These are phyloP conservation scores for Lepisosteus oculatus DNA, from an alignment of 2,113 vertebrate species.

Conservation along the genomic window DNA sequence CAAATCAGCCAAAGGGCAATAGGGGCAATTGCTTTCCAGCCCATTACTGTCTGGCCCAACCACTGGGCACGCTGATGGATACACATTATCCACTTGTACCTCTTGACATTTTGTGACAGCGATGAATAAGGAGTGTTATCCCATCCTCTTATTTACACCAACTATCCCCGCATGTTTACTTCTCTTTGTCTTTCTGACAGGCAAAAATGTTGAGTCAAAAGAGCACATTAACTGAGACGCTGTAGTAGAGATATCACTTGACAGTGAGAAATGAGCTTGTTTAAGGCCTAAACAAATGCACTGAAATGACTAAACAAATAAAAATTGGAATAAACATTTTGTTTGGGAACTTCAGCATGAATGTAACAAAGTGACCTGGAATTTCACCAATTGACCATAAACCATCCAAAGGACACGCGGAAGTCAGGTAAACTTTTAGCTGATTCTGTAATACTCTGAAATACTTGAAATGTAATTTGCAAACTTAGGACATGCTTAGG, in stretches of 20 bases:
- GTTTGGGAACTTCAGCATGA: background rate
- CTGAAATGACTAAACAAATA: background rate
- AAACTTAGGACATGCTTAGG: too few relatives aligned
- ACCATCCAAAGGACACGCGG: too few relatives aligned
- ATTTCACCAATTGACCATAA: too few relatives aligned
- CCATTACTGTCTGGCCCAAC: background rate
- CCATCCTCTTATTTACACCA: background rate
- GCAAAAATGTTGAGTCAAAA: background rate
- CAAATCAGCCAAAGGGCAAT: slow-evolving; percentile 9
- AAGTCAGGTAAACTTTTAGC: too few relatives aligned
- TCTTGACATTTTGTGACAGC: slow-evolving; percentile 1
- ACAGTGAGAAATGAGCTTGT: background rate
- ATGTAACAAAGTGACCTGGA: too few relatives aligned
- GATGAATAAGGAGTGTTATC: background rate
- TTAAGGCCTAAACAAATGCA: background rate
- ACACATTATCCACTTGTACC: slow-evolving; percentile 14
- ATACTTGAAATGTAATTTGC: too few relatives aligned
- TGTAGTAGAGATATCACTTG: background rate
- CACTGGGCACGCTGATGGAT: background rate
- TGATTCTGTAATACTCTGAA: too few relatives aligned
- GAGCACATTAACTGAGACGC: background rate
- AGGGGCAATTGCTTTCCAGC: background rate
- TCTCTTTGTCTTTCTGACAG: background rate
- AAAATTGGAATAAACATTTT: too few relatives aligned
- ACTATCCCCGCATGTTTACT: background rate